Conservation (phyloP, 2,797 vertebrate species). For the Myripristis murdjan region DNA sequence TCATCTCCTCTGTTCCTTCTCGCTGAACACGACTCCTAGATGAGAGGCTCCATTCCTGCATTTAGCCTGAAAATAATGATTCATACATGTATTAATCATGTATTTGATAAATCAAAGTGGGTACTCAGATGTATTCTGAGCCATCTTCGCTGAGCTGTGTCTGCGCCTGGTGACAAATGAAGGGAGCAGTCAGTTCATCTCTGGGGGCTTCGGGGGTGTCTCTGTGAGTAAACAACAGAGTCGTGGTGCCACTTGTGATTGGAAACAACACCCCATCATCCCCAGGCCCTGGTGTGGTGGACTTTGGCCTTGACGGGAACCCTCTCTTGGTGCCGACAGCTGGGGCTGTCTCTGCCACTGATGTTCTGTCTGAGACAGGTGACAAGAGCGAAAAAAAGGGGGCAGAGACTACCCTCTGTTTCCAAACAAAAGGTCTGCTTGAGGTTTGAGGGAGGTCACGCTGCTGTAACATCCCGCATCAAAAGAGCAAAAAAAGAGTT, state of each 20-base stretch:
- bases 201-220: slow-evolving; percentile 40
- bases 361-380: slow-evolving; percentile 53
- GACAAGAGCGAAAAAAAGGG: slow-evolving; percentile 44
- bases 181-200: slow-evolving; percentile 58
- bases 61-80: slow-evolving; percentile 35
- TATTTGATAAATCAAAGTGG: slow-evolving; percentile 47
- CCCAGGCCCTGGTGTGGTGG: slow-evolving; percentile 46
- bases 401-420: slow-evolving; percentile 44
- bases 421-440: slow-evolving; percentile 60
- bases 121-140: slow-evolving; percentile 20
- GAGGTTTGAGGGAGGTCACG: slow-evolving; percentile 70
- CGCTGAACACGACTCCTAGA: slow-evolving; percentile 29
- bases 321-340: slow-evolving; percentile 51
- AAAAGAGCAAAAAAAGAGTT: slow-evolving; percentile 25
- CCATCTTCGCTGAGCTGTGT: slow-evolving; percentile 29
- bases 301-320: slow-evolving; percentile 56
- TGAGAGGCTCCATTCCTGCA: slow-evolving; percentile 18
- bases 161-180: slow-evolving; percentile 52
- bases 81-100: slow-evolving; percentile 44
- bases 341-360: slow-evolving; percentile 44
- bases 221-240: slow-evolving; percentile 59
- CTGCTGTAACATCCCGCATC: slow-evolving; percentile 54
- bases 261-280: slow-evolving; percentile 67
- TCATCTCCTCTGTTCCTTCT: slow-evolving; percentile 21
- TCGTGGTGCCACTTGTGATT: slow-evolving; percentile 53